These are phyloP conservation scores for Brachymystax lenok DNA, from an alignment of 2,797 vertebrate genomes.

Conservation along the genomic window DNA sequence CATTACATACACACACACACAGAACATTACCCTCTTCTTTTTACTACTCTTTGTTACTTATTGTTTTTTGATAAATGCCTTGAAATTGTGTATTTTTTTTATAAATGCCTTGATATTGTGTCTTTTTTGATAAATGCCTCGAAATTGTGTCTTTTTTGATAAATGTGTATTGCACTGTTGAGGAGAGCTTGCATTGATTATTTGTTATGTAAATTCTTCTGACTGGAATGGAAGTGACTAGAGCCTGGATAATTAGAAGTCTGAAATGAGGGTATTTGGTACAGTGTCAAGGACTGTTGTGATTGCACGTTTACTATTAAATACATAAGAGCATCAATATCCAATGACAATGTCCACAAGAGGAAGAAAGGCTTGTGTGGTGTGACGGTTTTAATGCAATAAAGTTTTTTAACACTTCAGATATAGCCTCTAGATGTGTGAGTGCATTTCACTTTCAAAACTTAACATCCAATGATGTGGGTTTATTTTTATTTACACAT, in stretches of 20 bases:
- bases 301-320: background rate
- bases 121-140: too few species aligned
- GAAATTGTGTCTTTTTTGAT: too few species aligned
- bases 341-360: background rate
- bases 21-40: background rate
- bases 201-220: too few species aligned
- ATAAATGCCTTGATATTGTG: too few species aligned
- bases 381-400: background rate
- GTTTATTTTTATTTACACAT: background rate
- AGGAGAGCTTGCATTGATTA: too few species aligned
- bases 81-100: too few species aligned
- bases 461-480: background rate
- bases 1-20: conserved; percentile 2
- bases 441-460: background rate
- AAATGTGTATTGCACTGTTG: too few species aligned
- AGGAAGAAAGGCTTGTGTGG: background rate
- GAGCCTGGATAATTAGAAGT: too few species aligned
- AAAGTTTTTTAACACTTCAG: background rate
- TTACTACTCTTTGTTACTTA: background rate
- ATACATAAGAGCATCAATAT: background rate
- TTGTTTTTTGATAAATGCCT: too few species aligned
- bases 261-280: too few species aligned
- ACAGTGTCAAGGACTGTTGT: background rate
- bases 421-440: background rate
- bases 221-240: too few species aligned